Evolutionary conservation across 2,113 vertebrate genomes (phyloP).

Genomic region (Fregata magnificens): DNA sequence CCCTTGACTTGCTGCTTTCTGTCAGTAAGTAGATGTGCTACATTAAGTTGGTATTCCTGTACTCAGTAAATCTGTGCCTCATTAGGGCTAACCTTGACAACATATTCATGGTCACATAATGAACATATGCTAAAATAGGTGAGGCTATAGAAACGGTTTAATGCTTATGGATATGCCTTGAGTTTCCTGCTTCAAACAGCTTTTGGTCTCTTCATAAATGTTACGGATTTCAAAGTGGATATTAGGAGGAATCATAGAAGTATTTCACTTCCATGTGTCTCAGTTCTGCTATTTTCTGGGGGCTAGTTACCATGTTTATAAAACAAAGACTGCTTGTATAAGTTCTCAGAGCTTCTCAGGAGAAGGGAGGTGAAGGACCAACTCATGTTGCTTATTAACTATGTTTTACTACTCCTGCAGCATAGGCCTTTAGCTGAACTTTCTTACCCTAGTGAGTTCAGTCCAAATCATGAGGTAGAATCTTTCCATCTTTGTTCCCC

Average conservation of each 20-base stretch:
- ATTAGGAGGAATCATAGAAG: not conserved
- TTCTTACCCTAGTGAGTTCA: not conserved
- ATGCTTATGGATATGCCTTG: not conserved
- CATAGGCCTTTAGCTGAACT: not conserved
- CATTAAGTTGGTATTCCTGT: not conserved
- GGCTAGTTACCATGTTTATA: not conserved
- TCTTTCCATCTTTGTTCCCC: not conserved
- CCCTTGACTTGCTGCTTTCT: not conserved
- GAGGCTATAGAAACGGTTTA: not conserved
- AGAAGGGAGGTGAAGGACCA: not conserved
- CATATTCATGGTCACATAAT: not conserved
- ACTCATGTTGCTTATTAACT: not conserved
- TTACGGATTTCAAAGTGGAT: not conserved
- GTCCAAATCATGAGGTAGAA: not conserved
- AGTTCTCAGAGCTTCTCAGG: not conserved
- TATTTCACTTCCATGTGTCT: not conserved
- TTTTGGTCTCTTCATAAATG: not conserved
- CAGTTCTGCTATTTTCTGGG: not conserved
- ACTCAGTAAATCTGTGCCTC: not conserved
- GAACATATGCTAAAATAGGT: not conserved
- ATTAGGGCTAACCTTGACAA: not conserved
- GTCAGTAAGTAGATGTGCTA: not conserved
- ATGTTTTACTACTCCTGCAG: not conserved
- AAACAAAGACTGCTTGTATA: not conserved
- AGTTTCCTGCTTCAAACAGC: not conserved